Evolutionary conservation across 2,888 invertebrate genomes (phyloP).

Genomic region (Noctua pronuba): DNA sequence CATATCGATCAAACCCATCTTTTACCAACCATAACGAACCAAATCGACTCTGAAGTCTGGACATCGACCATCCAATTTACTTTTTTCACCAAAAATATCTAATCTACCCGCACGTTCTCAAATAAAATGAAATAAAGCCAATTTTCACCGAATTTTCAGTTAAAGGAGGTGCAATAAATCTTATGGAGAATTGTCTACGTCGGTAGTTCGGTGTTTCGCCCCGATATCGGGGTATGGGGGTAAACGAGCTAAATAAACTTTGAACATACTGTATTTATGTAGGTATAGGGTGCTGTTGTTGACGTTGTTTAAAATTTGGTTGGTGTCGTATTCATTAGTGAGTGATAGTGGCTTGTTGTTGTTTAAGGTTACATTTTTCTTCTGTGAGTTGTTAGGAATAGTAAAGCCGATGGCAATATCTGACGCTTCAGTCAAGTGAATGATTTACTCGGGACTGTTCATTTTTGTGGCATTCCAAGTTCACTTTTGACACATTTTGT

Average conservation of each 20-base stretch:
- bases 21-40: conserved; percentile 5
- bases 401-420: no score
- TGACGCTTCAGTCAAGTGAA: neutral
- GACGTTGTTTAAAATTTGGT: conserved; percentile 44
- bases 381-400: neutral
- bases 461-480: neutral
- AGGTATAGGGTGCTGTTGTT: conserved; percentile 9
- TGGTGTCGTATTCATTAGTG: conserved; percentile 17
- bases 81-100: conserved; percentile 51
- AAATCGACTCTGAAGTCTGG: conserved; percentile 16
- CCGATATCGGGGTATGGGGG: conserved; percentile 54
- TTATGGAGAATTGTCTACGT: conserved; percentile 71
- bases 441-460: neutral
- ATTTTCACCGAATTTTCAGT: conserved; percentile 75
- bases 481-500: neutral
- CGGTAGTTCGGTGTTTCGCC: conserved; percentile 53
- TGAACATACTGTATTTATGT: conserved; percentile 35
- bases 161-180: conserved; percentile 80
- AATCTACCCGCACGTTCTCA: conserved; percentile 57
- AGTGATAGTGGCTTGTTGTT: neutral
- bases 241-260: conserved; percentile 51
- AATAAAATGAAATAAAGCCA: conserved; percentile 79
- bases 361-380: neutral
- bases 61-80: conserved; percentile 45
- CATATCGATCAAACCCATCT: neutral